Evolutionary conservation across 2,888 invertebrate species (phyloP).

Genomic region (Tachina lurida): DNA sequence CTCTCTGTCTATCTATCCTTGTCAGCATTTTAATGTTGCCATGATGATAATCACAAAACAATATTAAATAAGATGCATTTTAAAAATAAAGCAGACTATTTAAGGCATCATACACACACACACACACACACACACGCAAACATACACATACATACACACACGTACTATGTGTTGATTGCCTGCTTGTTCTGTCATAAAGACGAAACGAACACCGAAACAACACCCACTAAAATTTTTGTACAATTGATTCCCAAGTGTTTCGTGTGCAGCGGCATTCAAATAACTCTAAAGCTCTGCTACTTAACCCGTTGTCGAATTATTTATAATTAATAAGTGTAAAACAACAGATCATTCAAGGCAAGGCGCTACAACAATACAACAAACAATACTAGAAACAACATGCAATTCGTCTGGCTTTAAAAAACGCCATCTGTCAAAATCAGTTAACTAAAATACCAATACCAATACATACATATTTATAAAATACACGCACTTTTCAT

Average conservation of each 20-base stretch:
- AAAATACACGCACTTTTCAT: too few relatives aligned
- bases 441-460: too few relatives aligned
- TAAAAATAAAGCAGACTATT: conserved; percentile 20
- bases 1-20: background rate
- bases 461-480: too few relatives aligned
- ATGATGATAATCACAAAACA: conserved; percentile 39
- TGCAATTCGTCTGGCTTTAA: too few relatives aligned
- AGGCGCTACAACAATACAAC: too few relatives aligned
- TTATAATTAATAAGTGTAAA: conserved; percentile 43
- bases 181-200: conserved; percentile 21
- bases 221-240: conserved; percentile 52
- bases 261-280: conserved; percentile 40
- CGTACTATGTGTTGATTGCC: background rate
- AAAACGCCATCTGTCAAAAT: too few relatives aligned
- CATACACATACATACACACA: background rate
- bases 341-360: conserved; percentile 30
- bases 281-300: conserved; percentile 13
- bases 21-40: background rate
- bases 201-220: conserved; percentile 48
- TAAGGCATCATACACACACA: background rate
- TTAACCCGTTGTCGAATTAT: conserved; percentile 56
- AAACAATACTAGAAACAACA: too few relatives aligned
- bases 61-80: conserved; percentile 40
- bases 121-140: background rate
- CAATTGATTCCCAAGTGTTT: conserved; percentile 56